These are phyloP conservation scores for Brenthis ino DNA, from an alignment of 2,888 invertebrate species.

Conservation along the genomic window DNA sequence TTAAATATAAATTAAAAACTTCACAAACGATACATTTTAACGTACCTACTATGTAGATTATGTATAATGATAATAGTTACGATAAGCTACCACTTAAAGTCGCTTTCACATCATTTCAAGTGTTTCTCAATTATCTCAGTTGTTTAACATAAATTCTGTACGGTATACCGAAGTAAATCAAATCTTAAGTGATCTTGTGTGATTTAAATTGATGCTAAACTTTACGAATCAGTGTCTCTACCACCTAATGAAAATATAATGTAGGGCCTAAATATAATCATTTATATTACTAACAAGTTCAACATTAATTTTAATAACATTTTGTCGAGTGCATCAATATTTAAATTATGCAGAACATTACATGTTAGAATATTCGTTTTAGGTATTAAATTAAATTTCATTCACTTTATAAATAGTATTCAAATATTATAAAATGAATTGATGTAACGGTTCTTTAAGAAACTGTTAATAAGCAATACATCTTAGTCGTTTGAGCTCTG, in stretches of 20 bases:
- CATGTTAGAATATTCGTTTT: too few relatives aligned
- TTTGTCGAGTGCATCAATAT: background rate
- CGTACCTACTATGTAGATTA: too few relatives aligned
- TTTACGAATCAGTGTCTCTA: background rate
- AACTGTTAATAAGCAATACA: background rate
- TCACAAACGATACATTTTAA: too few relatives aligned
- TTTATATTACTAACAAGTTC: conserved; percentile 2
- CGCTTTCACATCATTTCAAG: background rate
- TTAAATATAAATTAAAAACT: too few relatives aligned
- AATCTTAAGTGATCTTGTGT: too few relatives aligned
- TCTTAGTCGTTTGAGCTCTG: background rate
- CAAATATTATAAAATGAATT: too few relatives aligned
- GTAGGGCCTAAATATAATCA: background rate
- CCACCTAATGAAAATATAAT: background rate
- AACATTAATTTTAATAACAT: conserved; percentile 11
- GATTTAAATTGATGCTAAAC: background rate
- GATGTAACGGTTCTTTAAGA: background rate
- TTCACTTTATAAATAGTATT: too few relatives aligned
- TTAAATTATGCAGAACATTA: background rate
- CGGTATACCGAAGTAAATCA: too few relatives aligned
- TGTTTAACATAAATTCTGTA: too few relatives aligned
- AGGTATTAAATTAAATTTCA: too few relatives aligned
- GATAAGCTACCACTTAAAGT: conserved; percentile 9
- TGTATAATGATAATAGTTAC: too few relatives aligned
- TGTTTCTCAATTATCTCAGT: background rate